These are phyloP conservation scores for Maccullochella peelii DNA, from an alignment of 2,113 vertebrate genomes.

Conservation along the genomic window DNA sequence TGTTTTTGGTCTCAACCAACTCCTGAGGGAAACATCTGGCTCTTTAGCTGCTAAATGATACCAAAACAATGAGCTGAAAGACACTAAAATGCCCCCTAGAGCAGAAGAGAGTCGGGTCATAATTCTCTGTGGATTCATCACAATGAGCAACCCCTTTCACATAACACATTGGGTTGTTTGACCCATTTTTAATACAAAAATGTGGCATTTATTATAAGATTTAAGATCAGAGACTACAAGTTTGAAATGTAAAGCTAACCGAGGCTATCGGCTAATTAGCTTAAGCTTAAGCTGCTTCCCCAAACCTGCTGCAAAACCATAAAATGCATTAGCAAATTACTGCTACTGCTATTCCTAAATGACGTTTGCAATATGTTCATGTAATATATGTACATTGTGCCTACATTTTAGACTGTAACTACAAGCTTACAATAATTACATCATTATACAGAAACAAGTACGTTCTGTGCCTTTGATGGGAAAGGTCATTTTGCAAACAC, in stretches of 20 bases:
- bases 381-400: not conserved
- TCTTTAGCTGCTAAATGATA: not conserved
- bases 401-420: constrained; percentile 2
- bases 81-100: too few species aligned
- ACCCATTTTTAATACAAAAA: not conserved
- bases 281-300: not conserved
- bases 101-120: too few species aligned
- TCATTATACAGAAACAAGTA: not conserved
- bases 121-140: too few species aligned
- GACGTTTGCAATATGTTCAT: not conserved
- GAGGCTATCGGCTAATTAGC: not conserved
- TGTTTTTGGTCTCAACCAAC: too few species aligned
- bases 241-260: not conserved
- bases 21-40: not conserved
- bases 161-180: too few species aligned
- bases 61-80: too few species aligned
- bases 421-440: not conserved
- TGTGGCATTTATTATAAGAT: not conserved
- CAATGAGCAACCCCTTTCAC: too few species aligned
- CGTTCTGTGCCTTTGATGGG: constrained; percentile 15
- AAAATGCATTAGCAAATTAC: too few species aligned
- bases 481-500: constrained; percentile 28
- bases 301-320: not conserved
- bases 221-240: not conserved
- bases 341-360: too few species aligned